Conservation (phyloP, 2,797 vertebrate genomes). For the Sebastes iracundus region DNA sequence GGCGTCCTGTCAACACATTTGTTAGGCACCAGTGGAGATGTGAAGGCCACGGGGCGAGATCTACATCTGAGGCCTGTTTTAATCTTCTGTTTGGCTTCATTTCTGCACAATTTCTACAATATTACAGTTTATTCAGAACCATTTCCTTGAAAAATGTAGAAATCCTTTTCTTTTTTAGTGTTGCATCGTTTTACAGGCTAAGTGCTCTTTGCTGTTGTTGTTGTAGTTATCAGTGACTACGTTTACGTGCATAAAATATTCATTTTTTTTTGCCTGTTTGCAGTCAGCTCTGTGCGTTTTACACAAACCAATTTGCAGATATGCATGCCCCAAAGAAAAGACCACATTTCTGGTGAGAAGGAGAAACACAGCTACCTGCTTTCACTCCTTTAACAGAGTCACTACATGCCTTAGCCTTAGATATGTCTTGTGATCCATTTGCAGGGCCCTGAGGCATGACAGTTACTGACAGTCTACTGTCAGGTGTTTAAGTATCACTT, state of each 20-base stretch:
- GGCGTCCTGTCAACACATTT: conserved; percentile 72
- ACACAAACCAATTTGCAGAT: no score
- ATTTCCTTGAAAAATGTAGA: neutral
- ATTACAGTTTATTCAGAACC: neutral
- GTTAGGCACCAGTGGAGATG: conserved; percentile 73
- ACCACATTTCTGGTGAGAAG: no score
- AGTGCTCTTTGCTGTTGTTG: neutral
- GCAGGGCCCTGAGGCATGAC: no score
- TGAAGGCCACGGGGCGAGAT: conserved; percentile 21
- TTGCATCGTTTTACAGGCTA: neutral
- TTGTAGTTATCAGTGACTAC: neutral
- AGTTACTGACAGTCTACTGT: neutral
- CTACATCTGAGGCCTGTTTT: conserved; percentile 12
- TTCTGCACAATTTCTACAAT: neutral
- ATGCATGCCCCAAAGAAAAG: no score
- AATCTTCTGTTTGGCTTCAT: neutral
- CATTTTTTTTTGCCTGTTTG: no score
- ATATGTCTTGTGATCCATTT: no score
- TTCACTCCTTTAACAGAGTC: no score
- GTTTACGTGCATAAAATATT: no score
- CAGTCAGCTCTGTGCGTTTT: no score
- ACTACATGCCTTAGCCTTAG: no score
- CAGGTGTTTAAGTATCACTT: neutral
- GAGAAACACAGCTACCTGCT: no score
- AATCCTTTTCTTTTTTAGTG: neutral